Percentiles rank a stretch among this genome's conserved stretches.
These are phyloP conservation scores for Scolopax mira DNA, from an alignment of 2,113 vertebrate genomes.

Conservation along the genomic window DNA sequence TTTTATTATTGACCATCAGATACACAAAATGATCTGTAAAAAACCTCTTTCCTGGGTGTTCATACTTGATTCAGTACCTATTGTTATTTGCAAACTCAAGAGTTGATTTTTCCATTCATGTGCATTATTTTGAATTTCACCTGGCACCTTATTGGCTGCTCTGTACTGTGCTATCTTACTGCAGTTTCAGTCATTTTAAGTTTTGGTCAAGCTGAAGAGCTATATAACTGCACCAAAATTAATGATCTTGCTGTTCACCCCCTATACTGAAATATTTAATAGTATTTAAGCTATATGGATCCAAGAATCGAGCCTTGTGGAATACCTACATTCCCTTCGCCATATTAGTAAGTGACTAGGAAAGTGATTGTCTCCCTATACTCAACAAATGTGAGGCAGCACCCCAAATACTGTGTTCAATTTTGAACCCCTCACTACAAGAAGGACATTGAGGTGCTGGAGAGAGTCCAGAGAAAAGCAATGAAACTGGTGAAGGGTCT, in stretches of 20 bases:
- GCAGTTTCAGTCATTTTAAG: neutral
- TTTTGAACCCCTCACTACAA: neutral
- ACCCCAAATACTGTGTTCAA: neutral
- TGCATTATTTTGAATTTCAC: neutral
- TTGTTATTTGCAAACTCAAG: neutral
- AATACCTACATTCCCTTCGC: neutral
- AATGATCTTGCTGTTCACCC: neutral
- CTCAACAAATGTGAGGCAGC: no score
- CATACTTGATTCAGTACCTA: neutral
- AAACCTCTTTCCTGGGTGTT: accelerated
- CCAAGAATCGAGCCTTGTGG: neutral
- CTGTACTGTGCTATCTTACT: neutral
- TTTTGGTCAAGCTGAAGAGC: neutral
- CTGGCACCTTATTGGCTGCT: neutral
- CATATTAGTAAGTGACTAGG: neutral
- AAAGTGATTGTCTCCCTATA: neutral
- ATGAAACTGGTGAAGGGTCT: neutral
- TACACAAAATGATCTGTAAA: neutral
- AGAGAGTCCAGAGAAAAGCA: neutral
- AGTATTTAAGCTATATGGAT: neutral
- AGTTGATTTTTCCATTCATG: neutral
- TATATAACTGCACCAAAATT: neutral
- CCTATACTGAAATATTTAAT: neutral
- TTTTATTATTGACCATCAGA: neutral
- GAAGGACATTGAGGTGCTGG: neutral